Percentiles rank a stretch among this genome's conserved stretches.
Evolutionary conservation across 2,113 vertebrate genomes (phyloP).

Genomic region (Clarias macrocephalus): DNA sequence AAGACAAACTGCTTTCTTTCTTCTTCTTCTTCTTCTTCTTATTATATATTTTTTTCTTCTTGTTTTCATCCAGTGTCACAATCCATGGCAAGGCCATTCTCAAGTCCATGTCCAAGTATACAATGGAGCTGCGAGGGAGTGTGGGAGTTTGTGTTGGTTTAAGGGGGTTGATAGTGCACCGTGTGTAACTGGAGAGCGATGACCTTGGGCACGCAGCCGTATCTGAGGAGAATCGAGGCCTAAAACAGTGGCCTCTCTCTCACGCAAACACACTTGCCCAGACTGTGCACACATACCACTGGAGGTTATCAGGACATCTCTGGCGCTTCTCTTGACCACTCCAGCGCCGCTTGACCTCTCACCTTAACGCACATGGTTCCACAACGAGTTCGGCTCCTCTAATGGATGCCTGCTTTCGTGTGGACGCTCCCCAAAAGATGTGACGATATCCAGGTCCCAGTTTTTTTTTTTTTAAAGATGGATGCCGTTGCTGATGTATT

Average conservation of each 20-base stretch:
- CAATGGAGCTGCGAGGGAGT: conserved; percentile 28
- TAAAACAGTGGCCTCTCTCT: conserved; percentile 43
- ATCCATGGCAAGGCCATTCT: conserved; percentile 39
- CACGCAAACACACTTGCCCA: conserved; percentile 19
- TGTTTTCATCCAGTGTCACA: not conserved
- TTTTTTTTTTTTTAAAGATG: conserved; percentile 30
- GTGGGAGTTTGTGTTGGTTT: conserved; percentile 44
- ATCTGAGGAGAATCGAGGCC: conserved; percentile 43
- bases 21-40: not conserved
- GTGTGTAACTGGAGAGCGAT: conserved; percentile 51
- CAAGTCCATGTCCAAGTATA: conserved; percentile 57
- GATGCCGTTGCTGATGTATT: conserved; percentile 55
- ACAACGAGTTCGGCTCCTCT: conserved; percentile 35
- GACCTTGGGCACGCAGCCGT: conserved; percentile 46
- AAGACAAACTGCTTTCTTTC: not conserved
- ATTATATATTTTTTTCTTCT: not conserved
- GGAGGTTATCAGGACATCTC: conserved; percentile 46
- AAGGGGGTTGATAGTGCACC: conserved; percentile 42
- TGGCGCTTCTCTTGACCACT: conserved; percentile 44
- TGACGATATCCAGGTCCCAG: conserved; percentile 48
- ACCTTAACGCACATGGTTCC: conserved; percentile 24
- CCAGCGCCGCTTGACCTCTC: conserved; percentile 34
- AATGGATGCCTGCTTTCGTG: conserved; percentile 36
- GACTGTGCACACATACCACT: conserved; percentile 1
- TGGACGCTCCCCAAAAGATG: conserved; percentile 12